A percentile compares a stretch with the other conserved stretches of the same genome.
phyloP scores from a whole-genome alignment of 2,797 vertebrate genomes.

The Mus minutoides region DNA sequence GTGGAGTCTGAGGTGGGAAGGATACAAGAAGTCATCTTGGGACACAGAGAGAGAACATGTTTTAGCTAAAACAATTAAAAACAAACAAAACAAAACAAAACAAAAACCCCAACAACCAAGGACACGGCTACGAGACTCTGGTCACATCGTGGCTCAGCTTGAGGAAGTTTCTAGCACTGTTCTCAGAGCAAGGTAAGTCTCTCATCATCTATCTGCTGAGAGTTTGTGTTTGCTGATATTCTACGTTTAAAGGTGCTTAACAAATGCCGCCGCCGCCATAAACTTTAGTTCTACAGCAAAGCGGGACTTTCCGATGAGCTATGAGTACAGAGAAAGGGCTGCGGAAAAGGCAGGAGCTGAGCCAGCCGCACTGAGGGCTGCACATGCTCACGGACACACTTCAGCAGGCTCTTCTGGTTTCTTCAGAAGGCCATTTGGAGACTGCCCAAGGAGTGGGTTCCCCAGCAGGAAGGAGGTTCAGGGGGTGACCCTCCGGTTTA shows the following conservation, averaged over 20 bases:
- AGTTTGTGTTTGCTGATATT: slow-evolving; percentile 21
- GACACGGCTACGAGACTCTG: neutral
- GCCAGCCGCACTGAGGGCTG: neutral
- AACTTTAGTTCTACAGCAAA: slow-evolving; percentile 35
- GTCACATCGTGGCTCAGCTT: neutral
- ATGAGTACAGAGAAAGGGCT: neutral
- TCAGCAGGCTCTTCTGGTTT: neutral
- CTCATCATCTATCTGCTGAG: neutral
- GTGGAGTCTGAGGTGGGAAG: neutral
- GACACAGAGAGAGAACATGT: neutral
- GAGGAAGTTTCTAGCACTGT: neutral
- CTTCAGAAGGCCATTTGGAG: neutral
- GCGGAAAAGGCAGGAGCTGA: neutral
- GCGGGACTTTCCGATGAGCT: neutral
- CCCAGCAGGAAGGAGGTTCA: neutral
- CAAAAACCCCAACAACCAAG: neutral
- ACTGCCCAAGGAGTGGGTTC: neutral
- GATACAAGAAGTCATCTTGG: neutral
- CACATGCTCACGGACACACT: too few relatives aligned
- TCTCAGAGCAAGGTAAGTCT: neutral
- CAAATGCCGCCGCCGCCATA: neutral
- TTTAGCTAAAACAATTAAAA: neutral
- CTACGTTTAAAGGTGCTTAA: slow-evolving; percentile 49
- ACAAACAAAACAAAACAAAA: neutral
- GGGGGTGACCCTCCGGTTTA: neutral